Evolutionary conservation across 2,113 vertebrate genomes (phyloP).

Genomic region (Scytalopus superciliaris): DNA sequence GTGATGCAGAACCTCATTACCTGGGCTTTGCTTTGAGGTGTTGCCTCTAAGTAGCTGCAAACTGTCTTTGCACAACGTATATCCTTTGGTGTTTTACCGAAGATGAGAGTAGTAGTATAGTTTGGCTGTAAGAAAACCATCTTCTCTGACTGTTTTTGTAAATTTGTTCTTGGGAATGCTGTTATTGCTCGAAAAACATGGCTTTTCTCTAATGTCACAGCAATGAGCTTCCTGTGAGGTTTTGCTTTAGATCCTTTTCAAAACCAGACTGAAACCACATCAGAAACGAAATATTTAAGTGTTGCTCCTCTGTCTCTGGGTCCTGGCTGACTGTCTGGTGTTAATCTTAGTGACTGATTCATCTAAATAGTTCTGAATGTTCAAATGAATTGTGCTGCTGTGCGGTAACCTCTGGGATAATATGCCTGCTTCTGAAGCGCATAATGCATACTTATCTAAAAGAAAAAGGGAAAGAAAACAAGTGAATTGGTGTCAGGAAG

Average conservation of each 20-base stretch:
- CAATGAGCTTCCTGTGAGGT: slow-evolving; percentile 25
- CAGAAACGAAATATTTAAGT: slow-evolving; percentile 13
- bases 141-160: neutral
- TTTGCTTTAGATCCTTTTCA: slow-evolving; percentile 25
- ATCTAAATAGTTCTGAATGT: neutral
- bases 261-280: slow-evolving; percentile 41
- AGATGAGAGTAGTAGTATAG: neutral
- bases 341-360: slow-evolving; percentile 40
- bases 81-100: neutral
- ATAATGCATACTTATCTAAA: neutral
- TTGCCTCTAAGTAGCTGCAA: neutral
- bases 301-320: neutral
- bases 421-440: neutral
- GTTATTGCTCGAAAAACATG: neutral
- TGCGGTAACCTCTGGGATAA: neutral
- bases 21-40: neutral
- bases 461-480: neutral
- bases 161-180: neutral
- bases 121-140: neutral
- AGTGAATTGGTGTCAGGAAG: neutral
- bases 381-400: neutral
- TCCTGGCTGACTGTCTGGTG: neutral
- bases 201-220: neutral
- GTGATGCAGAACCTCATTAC: neutral
- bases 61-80: neutral